phyloP scores from a whole-genome alignment of 1,140 invertebrate genomes.

The Drosophila takahashii region DNA sequence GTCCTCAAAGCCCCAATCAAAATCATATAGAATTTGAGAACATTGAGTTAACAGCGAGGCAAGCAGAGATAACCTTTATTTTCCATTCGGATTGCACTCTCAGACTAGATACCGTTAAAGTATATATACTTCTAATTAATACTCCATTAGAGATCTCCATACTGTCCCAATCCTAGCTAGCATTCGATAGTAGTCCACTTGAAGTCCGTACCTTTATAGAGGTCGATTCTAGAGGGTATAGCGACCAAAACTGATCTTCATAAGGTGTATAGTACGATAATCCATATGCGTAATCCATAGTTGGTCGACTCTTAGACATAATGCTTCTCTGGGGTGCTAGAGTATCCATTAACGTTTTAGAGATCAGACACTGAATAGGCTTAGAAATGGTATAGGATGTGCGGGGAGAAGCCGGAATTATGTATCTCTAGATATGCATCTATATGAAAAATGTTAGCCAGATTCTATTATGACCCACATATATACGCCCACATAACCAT shows the following conservation, averaged over 20 bases:
- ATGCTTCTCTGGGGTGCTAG: constrained; percentile 44
- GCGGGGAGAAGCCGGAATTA: background rate
- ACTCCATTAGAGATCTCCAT: constrained; percentile 30
- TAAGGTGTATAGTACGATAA: constrained; percentile 63
- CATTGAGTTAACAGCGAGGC: constrained; percentile 38
- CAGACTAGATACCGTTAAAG: constrained; percentile 41
- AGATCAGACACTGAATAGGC: constrained; percentile 51
- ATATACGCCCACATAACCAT: constrained; percentile 15
- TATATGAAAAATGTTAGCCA: constrained; percentile 21
- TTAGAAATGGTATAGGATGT: constrained; percentile 15
- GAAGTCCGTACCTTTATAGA: constrained; percentile 29
- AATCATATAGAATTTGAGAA: constrained; percentile 31
- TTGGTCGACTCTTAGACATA: constrained; percentile 11
- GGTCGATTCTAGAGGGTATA: constrained; percentile 23
- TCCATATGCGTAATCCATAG: constrained; percentile 15
- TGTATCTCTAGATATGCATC: constrained; percentile 6
- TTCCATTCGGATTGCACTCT: constrained; percentile 40
- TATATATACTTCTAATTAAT: constrained; percentile 32
- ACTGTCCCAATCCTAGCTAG: constrained; percentile 38
- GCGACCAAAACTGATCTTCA: constrained; percentile 70
- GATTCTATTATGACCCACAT: constrained; percentile 26
- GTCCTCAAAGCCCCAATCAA: constrained; percentile 1
- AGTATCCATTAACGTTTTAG: constrained; percentile 21
- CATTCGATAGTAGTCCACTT: constrained; percentile 53
- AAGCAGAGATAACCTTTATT: constrained; percentile 31